Evolutionary conservation across 1,140 invertebrate species (phyloP), one percentile per base, ranked within the genome.

Genomic region (Holcopasites calliopsidis): DNA sequence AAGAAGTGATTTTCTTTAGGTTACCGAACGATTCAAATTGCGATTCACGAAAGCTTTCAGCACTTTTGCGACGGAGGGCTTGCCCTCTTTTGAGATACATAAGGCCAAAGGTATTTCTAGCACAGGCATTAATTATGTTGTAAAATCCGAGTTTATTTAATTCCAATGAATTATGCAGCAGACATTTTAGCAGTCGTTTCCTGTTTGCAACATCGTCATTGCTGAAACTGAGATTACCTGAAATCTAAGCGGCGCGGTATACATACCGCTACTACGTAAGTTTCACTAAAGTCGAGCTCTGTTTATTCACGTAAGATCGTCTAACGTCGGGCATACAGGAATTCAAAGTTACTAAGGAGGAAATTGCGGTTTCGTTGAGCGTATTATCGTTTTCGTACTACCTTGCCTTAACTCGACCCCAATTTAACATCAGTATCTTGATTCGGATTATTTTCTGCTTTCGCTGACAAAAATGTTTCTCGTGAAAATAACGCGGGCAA

Each of bases 241-340:
- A 79, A 49, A 50, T 65, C 52, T 69, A 52, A 70, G 69, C 52
- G n/a, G n/a, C n/a, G 70, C 61, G 3, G 11, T 57, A 57, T 66
- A 58, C 66, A 49, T 61, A 35, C 49, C 47, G 31, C 49, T 78
- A 64, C 57, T 74, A 74, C 47, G 62, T 5, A 78, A 80, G 69
- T 76, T 79, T n/a, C 28, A 42, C 33, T 58, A 6, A 65, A 58
- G 71, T 60, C 68, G 57, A 71, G 40, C 31, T 26, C 77, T 42
- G 64, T 79, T 76, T 81, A 80, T 68, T 76, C 58, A 18, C 38
- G 35, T 50, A 81, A 61, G 60, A 69, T 80, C 62, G 58, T 18
- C 49, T 60, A 68, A 40, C 62, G 57, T 52, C 40, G 60, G 38
- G 42, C 33, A 62, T 66, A 57, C 60, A 42, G 10, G 18, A 70